Conservation (phyloP, 2,888 invertebrate genomes). For the Sinohyriopsis cumingii region DNA sequence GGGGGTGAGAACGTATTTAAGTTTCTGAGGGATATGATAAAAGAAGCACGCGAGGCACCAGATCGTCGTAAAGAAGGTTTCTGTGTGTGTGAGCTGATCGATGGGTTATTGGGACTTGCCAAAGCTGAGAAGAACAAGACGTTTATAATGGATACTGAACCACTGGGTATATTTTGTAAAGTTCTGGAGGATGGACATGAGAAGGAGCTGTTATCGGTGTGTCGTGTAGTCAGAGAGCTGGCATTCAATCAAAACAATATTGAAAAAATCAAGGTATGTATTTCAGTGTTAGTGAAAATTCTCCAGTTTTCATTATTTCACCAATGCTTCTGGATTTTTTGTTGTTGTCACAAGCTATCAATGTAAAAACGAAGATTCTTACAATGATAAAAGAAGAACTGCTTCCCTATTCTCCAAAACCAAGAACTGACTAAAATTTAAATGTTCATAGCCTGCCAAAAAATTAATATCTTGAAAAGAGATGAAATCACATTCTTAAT, state of each 20-base stretch:
- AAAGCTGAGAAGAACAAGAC: conserved; percentile 55
- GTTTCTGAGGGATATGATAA: conserved; percentile 42
- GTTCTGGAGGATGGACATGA: conserved; percentile 32
- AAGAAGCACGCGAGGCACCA: conserved; percentile 22
- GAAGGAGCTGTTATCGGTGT: conserved; percentile 37
- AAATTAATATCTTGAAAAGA: too few relatives aligned
- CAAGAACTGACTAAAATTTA: too few relatives aligned
- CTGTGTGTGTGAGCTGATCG: conserved; percentile 49
- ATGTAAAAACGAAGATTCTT: too few relatives aligned
- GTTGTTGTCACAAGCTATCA: too few relatives aligned
- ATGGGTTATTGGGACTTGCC: conserved; percentile 50
- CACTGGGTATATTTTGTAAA: conserved; percentile 24
- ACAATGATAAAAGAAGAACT: too few relatives aligned
- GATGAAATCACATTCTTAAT: too few relatives aligned
- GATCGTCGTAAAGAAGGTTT: conserved; percentile 49
- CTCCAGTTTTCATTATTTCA: background rate
- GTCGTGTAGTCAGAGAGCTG: conserved; percentile 50
- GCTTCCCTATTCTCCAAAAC: too few relatives aligned
- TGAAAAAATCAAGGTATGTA: conserved; percentile 41
- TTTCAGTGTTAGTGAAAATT: background rate
- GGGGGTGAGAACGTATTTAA: conserved; percentile 48
- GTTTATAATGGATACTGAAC: conserved; percentile 43
- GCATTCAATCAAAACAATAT: conserved; percentile 50
- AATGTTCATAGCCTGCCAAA: too few relatives aligned
- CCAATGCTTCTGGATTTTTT: background rate